phyloP scores from a whole-genome alignment of 2,888 invertebrate genomes.

The Tipula helvola region DNA sequence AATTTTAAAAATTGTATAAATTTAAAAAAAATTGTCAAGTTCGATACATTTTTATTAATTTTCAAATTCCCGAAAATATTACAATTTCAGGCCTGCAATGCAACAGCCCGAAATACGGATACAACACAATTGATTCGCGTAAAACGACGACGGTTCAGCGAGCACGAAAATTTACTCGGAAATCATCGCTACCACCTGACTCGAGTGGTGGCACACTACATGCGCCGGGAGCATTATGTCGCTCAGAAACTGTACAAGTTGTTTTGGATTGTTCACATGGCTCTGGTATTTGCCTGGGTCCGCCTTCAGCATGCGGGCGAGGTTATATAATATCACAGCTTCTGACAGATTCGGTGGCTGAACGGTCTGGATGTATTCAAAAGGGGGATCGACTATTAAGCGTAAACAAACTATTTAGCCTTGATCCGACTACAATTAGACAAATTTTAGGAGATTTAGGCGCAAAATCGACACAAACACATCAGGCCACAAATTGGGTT shows the following conservation, averaged over 20 bases:
- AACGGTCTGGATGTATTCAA: constrained; percentile 58
- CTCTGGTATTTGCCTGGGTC: constrained; percentile 31
- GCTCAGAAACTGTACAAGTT: constrained; percentile 34
- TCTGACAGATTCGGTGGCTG: constrained; percentile 32
- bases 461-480: constrained; percentile 28
- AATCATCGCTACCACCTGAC: constrained; percentile 38
- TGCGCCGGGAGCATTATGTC: constrained; percentile 29
- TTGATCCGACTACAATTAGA: constrained; percentile 45
- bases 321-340: constrained; percentile 31
- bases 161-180: constrained; percentile 35
- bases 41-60: no score
- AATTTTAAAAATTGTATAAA: background rate
- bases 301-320: constrained; percentile 26
- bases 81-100: constrained; percentile 19
- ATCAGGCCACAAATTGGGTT: constrained; percentile 50
- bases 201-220: constrained; percentile 19
- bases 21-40: background rate
- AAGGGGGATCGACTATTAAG: constrained; percentile 72
- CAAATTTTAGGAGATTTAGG: constrained; percentile 31
- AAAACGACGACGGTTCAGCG: constrained; percentile 27
- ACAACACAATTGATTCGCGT: constrained; percentile 43
- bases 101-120: constrained; percentile 41
- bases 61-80: background rate
- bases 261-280: constrained; percentile 35
- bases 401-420: constrained; percentile 64